Conservation (phyloP, 1,140 invertebrate species). For the Chironomus tepperi region DNA sequence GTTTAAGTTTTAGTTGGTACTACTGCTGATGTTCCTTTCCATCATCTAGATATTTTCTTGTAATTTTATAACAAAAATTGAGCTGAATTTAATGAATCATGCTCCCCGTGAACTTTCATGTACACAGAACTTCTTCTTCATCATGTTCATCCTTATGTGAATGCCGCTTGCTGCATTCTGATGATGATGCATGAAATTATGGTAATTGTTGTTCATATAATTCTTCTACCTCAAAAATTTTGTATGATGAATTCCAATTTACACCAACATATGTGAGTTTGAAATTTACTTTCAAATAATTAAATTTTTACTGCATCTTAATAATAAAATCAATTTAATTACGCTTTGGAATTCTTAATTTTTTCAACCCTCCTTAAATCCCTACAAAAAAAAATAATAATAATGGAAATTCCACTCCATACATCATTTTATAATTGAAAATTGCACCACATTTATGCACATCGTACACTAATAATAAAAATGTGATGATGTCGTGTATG, state of each 20-base stretch:
- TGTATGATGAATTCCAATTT: too few relatives aligned
- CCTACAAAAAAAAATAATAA: too few relatives aligned
- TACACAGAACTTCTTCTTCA: background rate
- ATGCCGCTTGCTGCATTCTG: slow-evolving; percentile 4
- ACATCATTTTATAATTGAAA: too few relatives aligned
- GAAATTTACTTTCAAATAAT: too few relatives aligned
- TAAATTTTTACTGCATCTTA: too few relatives aligned
- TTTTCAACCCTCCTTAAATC: too few relatives aligned
- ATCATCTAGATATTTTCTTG: background rate
- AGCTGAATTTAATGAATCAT: slow-evolving; percentile 9
- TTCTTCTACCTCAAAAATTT: too few relatives aligned
- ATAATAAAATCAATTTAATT: too few relatives aligned
- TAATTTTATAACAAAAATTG: background rate
- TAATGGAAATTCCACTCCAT: too few relatives aligned
- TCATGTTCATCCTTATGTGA: background rate
- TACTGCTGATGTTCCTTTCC: background rate
- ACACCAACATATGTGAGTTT: too few relatives aligned
- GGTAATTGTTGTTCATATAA: background rate
- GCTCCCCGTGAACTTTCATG: background rate
- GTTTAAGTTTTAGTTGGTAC: background rate
- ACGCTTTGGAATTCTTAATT: too few relatives aligned
- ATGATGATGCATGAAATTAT: background rate
- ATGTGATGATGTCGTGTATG: background rate
- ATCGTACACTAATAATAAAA: background rate
- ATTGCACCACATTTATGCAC: too few relatives aligned